phyloP scores from a whole-genome alignment of 2,888 invertebrate species.

The Lasiommata megera region DNA sequence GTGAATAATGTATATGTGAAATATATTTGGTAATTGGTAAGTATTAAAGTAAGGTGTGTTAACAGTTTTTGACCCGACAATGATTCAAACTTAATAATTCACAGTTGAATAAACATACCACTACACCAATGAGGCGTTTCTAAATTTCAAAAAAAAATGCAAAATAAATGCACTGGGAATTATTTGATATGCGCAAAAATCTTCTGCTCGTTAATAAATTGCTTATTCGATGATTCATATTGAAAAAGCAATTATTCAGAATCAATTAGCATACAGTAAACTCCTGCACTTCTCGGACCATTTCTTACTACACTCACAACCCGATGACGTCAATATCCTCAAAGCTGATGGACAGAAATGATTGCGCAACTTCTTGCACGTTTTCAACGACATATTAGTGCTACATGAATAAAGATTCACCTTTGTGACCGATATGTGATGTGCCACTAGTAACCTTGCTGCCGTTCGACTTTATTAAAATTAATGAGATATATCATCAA shows the following conservation, averaged over 20 bases:
- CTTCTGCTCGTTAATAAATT: neutral
- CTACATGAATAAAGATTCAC: constrained; percentile 8
- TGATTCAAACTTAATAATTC: no score
- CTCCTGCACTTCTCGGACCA: neutral
- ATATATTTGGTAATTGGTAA: no score
- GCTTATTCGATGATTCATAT: neutral
- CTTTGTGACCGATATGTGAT: constrained; percentile 14
- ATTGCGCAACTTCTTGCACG: neutral
- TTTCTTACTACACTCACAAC: neutral
- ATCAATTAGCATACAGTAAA: neutral
- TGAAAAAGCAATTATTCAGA: neutral
- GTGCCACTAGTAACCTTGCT: constrained; percentile 27
- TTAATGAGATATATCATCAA: constrained; percentile 27
- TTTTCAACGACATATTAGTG: constrained; percentile 5
- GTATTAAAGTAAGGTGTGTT: no score
- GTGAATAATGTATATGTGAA: no score
- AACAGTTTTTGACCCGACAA: no score
- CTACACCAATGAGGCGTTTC: no score
- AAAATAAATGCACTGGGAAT: neutral
- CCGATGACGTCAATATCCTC: neutral
- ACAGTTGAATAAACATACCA: no score
- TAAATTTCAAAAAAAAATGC: no score
- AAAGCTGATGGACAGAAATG: neutral
- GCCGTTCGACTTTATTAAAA: constrained; percentile 23
- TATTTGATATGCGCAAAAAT: no score